Conservation (phyloP, 2,113 vertebrate species). For the Hydropotes inermis region DNA sequence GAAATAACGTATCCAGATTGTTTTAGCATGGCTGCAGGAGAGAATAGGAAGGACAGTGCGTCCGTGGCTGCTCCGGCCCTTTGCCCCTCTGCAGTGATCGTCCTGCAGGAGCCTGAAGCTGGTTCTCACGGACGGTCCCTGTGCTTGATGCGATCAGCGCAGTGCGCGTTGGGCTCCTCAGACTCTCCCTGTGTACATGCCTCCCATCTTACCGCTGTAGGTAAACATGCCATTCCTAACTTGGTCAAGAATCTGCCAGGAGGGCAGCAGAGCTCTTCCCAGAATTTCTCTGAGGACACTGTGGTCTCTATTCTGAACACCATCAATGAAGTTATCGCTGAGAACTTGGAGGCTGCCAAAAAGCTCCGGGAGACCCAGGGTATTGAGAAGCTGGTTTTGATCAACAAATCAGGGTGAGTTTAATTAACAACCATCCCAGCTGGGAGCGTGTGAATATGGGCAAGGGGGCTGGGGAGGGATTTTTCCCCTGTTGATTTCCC, state of each 20-base stretch:
- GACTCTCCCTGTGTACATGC: neutral
- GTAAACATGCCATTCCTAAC: conserved; percentile 91
- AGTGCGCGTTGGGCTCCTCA: neutral
- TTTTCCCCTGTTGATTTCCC: neutral
- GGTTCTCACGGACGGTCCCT: neutral
- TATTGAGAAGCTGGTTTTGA: conserved; percentile 94
- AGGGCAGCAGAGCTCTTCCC: conserved; percentile 88
- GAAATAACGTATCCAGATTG: neutral
- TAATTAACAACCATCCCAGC: neutral
- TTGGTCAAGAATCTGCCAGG: conserved; percentile 92
- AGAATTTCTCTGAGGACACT: conserved; percentile 89
- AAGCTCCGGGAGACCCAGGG: conserved; percentile 91
- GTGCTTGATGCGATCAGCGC: accelerated
- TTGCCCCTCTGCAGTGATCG: neutral
- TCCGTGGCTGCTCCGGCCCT: neutral
- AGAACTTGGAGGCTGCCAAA: conserved; percentile 93
- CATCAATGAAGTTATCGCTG: conserved; percentile 91
- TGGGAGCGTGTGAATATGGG: neutral
- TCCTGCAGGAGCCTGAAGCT: neutral
- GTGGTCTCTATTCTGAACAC: conserved; percentile 93
- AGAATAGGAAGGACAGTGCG: neutral
- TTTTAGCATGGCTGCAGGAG: neutral
- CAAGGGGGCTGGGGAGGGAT: neutral
- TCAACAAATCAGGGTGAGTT: conserved; percentile 92
- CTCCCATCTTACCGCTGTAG: conserved; percentile 70